Evolutionary conservation across 1,140 invertebrate genomes (phyloP).

Genomic region (Protaetia brevitarsis): DNA sequence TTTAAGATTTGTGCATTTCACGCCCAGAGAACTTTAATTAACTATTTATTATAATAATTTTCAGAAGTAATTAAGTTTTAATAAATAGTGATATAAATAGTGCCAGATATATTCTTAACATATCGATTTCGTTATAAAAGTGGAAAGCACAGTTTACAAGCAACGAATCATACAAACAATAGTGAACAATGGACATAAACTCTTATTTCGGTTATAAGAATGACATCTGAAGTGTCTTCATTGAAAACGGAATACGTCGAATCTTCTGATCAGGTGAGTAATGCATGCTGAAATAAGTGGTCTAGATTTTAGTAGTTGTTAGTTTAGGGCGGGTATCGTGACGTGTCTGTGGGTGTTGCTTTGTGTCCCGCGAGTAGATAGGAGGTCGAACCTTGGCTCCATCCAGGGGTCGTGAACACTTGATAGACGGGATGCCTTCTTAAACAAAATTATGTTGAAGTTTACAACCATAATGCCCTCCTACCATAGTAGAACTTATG

Average conservation of each 20-base stretch:
- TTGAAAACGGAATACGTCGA: conserved; percentile 37
- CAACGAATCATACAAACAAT: conserved; percentile 23
- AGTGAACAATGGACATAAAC: conserved; percentile 32
- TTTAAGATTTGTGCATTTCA: conserved; percentile 29
- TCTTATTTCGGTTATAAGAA: conserved; percentile 28
- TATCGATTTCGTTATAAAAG: conserved; percentile 26
- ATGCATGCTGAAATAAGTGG: conserved; percentile 12
- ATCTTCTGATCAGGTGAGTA: conserved; percentile 34
- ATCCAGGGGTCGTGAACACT: conserved; percentile 31
- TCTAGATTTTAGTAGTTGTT: conserved; percentile 24
- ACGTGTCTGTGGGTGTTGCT: conserved; percentile 45
- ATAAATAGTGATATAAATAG: not conserved
- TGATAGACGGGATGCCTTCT: conserved; percentile 8
- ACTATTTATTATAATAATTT: not conserved
- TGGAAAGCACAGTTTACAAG: conserved; percentile 29
- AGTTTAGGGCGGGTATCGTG: conserved; percentile 37
- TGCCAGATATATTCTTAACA: conserved; percentile 2
- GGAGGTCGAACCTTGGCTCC: conserved; percentile 42
- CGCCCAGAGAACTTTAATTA: conserved; percentile 36
- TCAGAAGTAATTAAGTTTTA: not conserved
- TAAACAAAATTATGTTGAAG: conserved; percentile 2
- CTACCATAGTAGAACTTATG: not conserved
- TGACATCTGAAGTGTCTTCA: conserved; percentile 36
- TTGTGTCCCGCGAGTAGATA: conserved; percentile 37
- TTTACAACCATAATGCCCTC: not conserved